Conservation (phyloP, 2,888 invertebrate species). For the Atherix ibis region DNA sequence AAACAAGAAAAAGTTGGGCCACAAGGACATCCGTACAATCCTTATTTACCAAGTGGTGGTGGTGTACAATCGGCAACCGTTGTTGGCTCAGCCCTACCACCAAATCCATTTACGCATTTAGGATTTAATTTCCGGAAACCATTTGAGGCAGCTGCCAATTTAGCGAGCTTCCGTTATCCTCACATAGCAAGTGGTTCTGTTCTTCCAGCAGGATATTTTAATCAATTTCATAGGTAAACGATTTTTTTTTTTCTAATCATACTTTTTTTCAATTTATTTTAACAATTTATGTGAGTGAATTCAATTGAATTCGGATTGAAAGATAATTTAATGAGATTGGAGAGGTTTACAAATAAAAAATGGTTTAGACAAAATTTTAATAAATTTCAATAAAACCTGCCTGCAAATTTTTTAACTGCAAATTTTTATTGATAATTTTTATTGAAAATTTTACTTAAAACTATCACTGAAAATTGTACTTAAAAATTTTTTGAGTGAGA, state of each 20-base stretch:
- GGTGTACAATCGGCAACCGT: slow-evolving; percentile 43
- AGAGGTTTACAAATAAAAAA: too few relatives aligned
- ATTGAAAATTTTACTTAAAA: too few relatives aligned
- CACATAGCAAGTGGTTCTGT: slow-evolving; percentile 37
- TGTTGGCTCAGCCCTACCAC: slow-evolving; percentile 55
- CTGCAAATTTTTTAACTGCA: too few relatives aligned
- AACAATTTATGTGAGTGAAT: not conserved
- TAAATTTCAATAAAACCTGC: too few relatives aligned
- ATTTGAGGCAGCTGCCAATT: slow-evolving; percentile 45
- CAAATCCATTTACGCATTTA: slow-evolving; percentile 65
- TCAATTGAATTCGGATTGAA: too few relatives aligned
- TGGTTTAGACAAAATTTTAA: too few relatives aligned
- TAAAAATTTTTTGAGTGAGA: too few relatives aligned
- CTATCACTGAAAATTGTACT: too few relatives aligned
- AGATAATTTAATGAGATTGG: too few relatives aligned
- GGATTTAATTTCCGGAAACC: slow-evolving; percentile 61
- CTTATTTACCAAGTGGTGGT: slow-evolving; percentile 54
- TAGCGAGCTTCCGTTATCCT: slow-evolving; percentile 58
- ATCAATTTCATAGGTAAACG: slow-evolving; percentile 37
- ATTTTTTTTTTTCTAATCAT: too few relatives aligned
- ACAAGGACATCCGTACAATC: slow-evolving; percentile 78
- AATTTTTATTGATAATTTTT: too few relatives aligned
- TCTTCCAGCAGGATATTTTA: slow-evolving; percentile 42
- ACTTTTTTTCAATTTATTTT: too few relatives aligned
- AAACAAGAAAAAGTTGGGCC: slow-evolving; percentile 89